These are phyloP conservation scores for Solea solea DNA, from an alignment of 2,113 vertebrate genomes.

Conservation along the genomic window DNA sequence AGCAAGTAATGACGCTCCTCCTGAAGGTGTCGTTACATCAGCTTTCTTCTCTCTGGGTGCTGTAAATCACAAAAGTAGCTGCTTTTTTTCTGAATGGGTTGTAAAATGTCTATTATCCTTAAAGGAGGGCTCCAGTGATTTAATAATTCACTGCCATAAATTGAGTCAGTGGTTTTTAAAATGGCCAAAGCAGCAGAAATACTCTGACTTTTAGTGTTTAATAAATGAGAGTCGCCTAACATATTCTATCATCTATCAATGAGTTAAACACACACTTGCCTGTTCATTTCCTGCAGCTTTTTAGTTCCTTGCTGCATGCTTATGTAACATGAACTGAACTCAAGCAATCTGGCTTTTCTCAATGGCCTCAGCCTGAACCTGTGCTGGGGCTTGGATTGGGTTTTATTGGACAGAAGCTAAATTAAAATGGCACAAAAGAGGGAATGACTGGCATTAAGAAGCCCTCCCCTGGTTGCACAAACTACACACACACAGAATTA, in stretches of 20 bases:
- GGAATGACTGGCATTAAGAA: too few species aligned
- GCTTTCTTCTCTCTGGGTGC: background rate
- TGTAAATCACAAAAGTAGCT: background rate
- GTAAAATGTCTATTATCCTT: background rate
- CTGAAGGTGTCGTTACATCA: background rate
- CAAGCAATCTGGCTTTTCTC: too few species aligned
- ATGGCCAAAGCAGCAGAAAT: background rate
- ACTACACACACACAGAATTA: too few species aligned
- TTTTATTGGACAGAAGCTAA: background rate
- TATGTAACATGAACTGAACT: background rate
- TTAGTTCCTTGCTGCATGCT: background rate
- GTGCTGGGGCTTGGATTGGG: background rate
- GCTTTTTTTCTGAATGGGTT: background rate
- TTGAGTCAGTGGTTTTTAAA: background rate
- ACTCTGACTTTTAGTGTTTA: background rate
- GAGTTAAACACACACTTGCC: background rate
- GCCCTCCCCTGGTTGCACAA: too few species aligned
- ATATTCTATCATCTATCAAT: background rate
- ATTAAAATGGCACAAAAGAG: too few species aligned
- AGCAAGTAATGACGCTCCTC: constrained; percentile 12
- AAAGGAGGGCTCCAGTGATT: background rate
- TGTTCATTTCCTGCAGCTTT: too few species aligned
- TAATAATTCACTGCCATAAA: background rate
- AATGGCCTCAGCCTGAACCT: background rate
- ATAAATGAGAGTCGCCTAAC: background rate